Evolutionary conservation across 2,888 invertebrate genomes (phyloP), one percentile per base, ranked within the genome.

Genomic region (Cantharis rustica): DNA sequence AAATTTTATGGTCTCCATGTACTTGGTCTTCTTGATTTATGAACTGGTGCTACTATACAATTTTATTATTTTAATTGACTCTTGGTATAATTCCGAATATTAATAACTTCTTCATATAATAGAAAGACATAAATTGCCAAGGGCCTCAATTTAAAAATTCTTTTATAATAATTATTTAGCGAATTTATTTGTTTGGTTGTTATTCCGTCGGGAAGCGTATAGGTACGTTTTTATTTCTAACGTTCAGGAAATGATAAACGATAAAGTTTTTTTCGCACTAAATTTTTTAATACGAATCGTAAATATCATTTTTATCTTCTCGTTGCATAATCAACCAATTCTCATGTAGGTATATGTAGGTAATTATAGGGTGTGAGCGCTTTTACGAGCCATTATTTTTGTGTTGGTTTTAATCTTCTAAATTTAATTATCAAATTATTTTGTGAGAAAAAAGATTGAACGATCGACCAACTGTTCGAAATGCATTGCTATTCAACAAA

Each of bases 401-500:
- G 31, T 31, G n/a, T 31, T 31, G 13, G 1, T 31, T 47, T 47
- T 47, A 27, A 11, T 27, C 2, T 27, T 27, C 10, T 2, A 27
- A 27, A 27, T 27, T 27, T 27, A 7, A n/a, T 31, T 31, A 3
- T 31, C 5, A n/a, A 47, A 47, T 47, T 47, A n/a, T 47, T 47
- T n/a, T 20, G 11, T 66, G 64, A 66, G 64, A 66, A 23, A 66
- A n/a, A 31, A 16, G 15, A 26, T 16, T n/a, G 13, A 31, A 26
- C 68, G 16, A 68, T 68, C 16, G 61, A 63, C 76, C 76, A 76
- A 76, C 76, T 76, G 76, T 73, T 76, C 76, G 17, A 71, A 68
- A 71, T 26, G 26, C 47, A 69, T 61, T 71, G 20, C 64, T 64
- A 66, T 16, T 68, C 69, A 72, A 73, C 72, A 71, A 71, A 76